phyloP scores from a whole-genome alignment of 1,140 invertebrate species.

The Brachionus asplanchnoidis region DNA sequence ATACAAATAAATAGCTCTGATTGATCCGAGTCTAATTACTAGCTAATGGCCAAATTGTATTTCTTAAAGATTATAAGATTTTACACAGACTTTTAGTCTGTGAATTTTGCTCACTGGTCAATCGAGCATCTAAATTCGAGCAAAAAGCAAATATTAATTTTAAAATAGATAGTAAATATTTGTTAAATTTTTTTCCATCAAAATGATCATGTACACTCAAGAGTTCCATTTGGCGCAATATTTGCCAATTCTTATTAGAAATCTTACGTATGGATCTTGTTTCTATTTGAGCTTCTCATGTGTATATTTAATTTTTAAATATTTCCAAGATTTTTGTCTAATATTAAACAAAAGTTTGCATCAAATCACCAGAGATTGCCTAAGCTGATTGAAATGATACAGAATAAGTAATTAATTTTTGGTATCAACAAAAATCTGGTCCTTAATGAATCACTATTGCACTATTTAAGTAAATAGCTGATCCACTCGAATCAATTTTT shows the following conservation, averaged over 20 bases:
- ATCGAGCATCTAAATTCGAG: background rate
- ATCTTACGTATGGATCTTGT: background rate
- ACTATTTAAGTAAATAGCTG: background rate
- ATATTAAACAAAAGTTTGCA: background rate
- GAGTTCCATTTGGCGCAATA: background rate
- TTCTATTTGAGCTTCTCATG: background rate
- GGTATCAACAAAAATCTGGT: background rate
- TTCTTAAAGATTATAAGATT: background rate
- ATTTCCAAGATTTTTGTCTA: background rate
- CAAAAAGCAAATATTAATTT: slow-evolving; percentile 6
- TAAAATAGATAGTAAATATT: slow-evolving; percentile 13
- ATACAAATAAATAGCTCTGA: background rate
- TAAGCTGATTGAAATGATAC: background rate
- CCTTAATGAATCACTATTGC: background rate
- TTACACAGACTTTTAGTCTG: background rate
- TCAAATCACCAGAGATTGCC: background rate
- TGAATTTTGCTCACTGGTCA: background rate
- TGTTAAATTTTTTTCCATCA: background rate
- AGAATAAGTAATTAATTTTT: background rate
- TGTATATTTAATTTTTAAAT: background rate
- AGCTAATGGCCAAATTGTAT: background rate
- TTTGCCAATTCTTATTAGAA: background rate
- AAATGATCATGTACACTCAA: background rate
- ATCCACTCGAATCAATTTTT: background rate
- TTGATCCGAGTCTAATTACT: background rate